Base-by-base conservation (phyloP, 2,797 vertebrate genomes). In the Erpetoichthys calabaricus region DNA sequence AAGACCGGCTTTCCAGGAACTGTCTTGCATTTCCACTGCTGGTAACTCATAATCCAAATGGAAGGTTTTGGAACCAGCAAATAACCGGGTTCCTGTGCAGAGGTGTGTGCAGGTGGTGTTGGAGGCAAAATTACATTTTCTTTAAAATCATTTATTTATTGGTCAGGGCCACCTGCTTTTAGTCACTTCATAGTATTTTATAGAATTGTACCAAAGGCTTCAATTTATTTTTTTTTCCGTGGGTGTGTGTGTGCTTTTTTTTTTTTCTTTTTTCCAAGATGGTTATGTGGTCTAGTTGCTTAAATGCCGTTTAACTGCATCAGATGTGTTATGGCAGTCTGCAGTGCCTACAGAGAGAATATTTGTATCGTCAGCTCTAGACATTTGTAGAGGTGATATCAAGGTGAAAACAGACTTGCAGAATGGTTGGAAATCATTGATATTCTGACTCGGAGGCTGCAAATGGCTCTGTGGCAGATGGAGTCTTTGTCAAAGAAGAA, bases 401-500 rank as follows among this genome's bases (percentile, higher is more conserved):
- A 95, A 94, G 92, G 94, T 92, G 91, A 93, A 85, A 76, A 73
- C 85, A 77, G 70, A 76, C 75, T 81, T 83, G 75, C 77, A 71
- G 80, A 89, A 85, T 86, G 82, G 77, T 84, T 78, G 78, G 78
- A 87, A 92, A 91, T 93, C 91, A 95, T 94, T 94, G 91, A 86
- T 91, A 94, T 94, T 96, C 94, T 88, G 83, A 86, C 88, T 91
- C 79, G 6, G 80, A 86, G 81, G 79, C 86, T 88, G 84, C 82
- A 90, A 92, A 90, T 88, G 90, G 85, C 87, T 84, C 70, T 56
- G 83, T 88, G 87, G 90, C 91, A 96, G 90, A 95, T 94, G 90
- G 92, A 91, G 87, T 86, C 89, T 91, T 91, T 94, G 91, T 95
- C 90, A 90, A 83, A 78, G 77, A 92, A 90, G 90, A 95, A 87